These are phyloP conservation scores for Drosophila gaucha DNA, from an alignment of 2,888 invertebrate genomes.

Conservation along the genomic window DNA sequence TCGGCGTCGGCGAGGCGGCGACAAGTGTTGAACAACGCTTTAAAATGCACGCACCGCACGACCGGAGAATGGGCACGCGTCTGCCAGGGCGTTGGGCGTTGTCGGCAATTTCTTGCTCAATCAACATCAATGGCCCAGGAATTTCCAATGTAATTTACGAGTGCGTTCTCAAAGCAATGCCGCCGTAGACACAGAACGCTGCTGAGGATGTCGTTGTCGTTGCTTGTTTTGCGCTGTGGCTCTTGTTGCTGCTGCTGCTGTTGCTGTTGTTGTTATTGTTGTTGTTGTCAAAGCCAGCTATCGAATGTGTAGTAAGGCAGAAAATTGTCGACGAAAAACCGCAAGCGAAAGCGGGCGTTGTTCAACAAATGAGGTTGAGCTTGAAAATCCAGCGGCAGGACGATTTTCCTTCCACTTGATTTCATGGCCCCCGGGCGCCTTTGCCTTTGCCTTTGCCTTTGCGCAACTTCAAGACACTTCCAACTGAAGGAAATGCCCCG, in stretches of 20 bases:
- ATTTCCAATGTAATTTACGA: constrained; percentile 78
- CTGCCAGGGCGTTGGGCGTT: constrained; percentile 70
- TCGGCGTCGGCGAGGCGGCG: constrained; percentile 2
- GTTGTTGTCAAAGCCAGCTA: constrained; percentile 63
- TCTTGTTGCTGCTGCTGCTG: constrained; percentile 23
- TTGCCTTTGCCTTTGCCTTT: constrained; percentile 15
- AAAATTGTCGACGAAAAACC: constrained; percentile 69
- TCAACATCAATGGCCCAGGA: constrained; percentile 79
- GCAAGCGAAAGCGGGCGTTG: constrained; percentile 15
- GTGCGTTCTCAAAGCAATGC: constrained; percentile 55
- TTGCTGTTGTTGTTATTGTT: constrained; percentile 12
- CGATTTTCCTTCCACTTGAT: constrained; percentile 70
- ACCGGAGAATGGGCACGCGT: constrained; percentile 20
- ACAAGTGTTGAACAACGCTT: constrained; percentile 61
- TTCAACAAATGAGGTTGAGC: constrained; percentile 70
- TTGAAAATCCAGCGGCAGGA: constrained; percentile 64
- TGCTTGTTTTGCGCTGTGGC: constrained; percentile 35
- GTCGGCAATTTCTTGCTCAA: constrained; percentile 80
- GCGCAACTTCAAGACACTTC: constrained; percentile 51
- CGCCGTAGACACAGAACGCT: constrained; percentile 26
- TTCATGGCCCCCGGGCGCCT: constrained; percentile 61
- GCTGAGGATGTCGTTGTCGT: constrained; percentile 32
- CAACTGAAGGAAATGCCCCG: constrained; percentile 44
- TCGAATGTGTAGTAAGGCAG: constrained; percentile 74
- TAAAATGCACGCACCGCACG: constrained; percentile 38